phyloP scores from a whole-genome alignment of 2,888 invertebrate genomes.

The Drosophila macrospina region DNA sequence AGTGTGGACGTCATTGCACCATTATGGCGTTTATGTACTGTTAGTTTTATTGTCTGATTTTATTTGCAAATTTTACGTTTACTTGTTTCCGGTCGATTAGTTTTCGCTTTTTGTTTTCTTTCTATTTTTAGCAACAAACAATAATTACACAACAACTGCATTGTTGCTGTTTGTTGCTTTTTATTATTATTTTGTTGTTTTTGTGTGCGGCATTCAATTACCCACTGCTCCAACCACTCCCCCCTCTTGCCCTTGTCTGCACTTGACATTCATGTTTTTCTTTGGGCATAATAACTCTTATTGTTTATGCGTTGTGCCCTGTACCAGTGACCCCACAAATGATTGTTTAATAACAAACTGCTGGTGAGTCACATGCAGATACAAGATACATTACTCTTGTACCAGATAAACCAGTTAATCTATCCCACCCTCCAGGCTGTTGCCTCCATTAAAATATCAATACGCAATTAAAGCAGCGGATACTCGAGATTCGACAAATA shows the following conservation, averaged over 20 bases:
- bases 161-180: constrained; percentile 13
- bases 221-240: not conserved
- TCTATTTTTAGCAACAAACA: constrained; percentile 52
- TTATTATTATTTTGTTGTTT: constrained; percentile 20
- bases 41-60: constrained; percentile 18
- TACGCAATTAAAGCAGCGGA: constrained; percentile 21
- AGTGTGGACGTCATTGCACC: not conserved
- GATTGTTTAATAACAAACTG: constrained; percentile 31
- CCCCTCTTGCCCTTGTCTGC: not conserved
- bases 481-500: constrained; percentile 19
- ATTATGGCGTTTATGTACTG: constrained; percentile 21
- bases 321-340: constrained; percentile 60
- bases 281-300: not conserved
- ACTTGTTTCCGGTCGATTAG: constrained; percentile 43
- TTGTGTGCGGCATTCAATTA: constrained; percentile 21
- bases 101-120: constrained; percentile 22
- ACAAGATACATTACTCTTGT: constrained; percentile 17
- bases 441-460: constrained; percentile 15
- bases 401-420: constrained; percentile 35
- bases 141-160: constrained; percentile 45
- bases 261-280: constrained; percentile 33
- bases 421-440: no score
- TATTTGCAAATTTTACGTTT: constrained; percentile 36
- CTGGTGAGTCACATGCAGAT: constrained; percentile 33
- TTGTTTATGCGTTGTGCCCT: constrained; percentile 12